phyloP scores from a whole-genome alignment of 1,140 invertebrate species.

The Thaumetopoea pityocampa region DNA sequence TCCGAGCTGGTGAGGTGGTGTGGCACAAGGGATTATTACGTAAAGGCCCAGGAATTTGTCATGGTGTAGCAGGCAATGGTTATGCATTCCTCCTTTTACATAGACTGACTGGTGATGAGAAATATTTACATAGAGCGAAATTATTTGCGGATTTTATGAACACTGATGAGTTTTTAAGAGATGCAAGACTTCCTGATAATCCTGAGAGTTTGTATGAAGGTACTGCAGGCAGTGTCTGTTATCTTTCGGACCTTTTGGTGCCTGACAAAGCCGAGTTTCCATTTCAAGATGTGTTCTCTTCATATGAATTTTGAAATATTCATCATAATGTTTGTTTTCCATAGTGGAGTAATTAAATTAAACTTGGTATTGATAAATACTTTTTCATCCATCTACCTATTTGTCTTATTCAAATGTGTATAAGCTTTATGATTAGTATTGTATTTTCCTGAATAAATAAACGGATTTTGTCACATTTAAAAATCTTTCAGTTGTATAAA shows the following conservation, averaged over 20 bases:
- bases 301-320: slow-evolving; percentile 25
- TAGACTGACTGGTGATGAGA: slow-evolving; percentile 83
- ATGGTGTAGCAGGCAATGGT: slow-evolving; percentile 90
- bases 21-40: slow-evolving; percentile 88
- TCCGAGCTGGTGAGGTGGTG: slow-evolving; percentile 83
- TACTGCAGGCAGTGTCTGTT: slow-evolving; percentile 90
- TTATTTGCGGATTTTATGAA: slow-evolving; percentile 88
- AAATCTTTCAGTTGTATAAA: too few species aligned
- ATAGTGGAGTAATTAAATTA: slow-evolving; percentile 10
- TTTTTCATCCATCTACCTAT: too few species aligned
- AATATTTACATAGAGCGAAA: slow-evolving; percentile 84
- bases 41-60: slow-evolving; percentile 91
- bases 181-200: slow-evolving; percentile 86
- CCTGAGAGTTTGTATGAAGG: slow-evolving; percentile 92
- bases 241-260: slow-evolving; percentile 84
- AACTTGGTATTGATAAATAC: slow-evolving; percentile 1
- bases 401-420: too few species aligned
- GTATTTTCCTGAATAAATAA: too few species aligned
- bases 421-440: too few species aligned
- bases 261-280: slow-evolving; percentile 89
- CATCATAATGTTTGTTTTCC: neutral
- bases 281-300: slow-evolving; percentile 86
- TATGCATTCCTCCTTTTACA: slow-evolving; percentile 90
- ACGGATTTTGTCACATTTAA: too few species aligned
- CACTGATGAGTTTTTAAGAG: slow-evolving; percentile 79